Base-by-base conservation (phyloP, 2,113 vertebrate genomes). In the Sander lucioperca region DNA sequence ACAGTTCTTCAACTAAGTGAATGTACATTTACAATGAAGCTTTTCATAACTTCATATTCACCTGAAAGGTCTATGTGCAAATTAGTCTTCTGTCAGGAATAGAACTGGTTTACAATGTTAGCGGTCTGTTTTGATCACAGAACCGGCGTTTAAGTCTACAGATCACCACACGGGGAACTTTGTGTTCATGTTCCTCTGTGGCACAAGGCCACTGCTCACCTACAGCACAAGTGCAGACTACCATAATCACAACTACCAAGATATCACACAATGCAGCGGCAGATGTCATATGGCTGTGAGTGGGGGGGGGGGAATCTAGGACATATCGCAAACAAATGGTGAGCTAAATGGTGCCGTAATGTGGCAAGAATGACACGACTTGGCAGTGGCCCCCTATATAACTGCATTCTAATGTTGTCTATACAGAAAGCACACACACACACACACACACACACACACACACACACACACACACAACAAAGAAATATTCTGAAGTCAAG, bases 31-130 rank as follows among this genome's bases (percentile, higher is more conserved):
- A 83, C 61, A 75, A 86, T 68, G 82, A 89, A 89, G 82, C 64
- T 54, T 82, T 63, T 79, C 61, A 64, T 4, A 56, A 75, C 87
- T 71, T 85, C 86, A 87, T 76, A 54, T 69, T 61, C 51, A 93
- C 89, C 86, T 87, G 85, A 85, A 90, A 86, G 76, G 70, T 88
- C 87, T 83, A 80, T 86, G 92, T 92, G 92, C 88, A 93, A 90
- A 91, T 88, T 61, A 68, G 74, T 89, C 74, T 78, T 79, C 58
- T 74, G 73, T 83, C 83, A 79, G 81, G 65, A 84, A 88, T 63
- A 61, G 67, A 85, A 76, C 47, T n/a, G 82, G 59, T 82, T 83
- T 72, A 83, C 57, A 50, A 84, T 48, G 79, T 83, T 74, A 23
- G 76, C 62, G 64, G 61, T 80, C 54, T 71, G 82, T 50, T 54